Evolutionary conservation across 2,888 invertebrate genomes (phyloP).

Genomic region (Byasa hedistus): DNA sequence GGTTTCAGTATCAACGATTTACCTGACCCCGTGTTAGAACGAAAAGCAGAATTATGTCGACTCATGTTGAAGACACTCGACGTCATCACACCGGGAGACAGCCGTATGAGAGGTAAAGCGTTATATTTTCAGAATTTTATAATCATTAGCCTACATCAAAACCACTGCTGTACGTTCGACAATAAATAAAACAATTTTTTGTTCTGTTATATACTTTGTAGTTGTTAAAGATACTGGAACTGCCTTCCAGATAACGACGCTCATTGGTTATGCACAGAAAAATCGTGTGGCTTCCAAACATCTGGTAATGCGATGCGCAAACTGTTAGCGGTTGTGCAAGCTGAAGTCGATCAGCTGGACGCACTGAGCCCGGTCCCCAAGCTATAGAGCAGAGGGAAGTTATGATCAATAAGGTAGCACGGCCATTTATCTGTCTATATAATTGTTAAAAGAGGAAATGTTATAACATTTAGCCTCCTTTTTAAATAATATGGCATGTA

Average conservation of each 20-base stretch:
- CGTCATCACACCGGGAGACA: constrained; percentile 87
- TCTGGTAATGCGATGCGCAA: constrained; percentile 81
- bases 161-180: too few species aligned
- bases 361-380: constrained; percentile 77
- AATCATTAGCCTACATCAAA: too few species aligned
- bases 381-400: constrained; percentile 84
- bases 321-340: constrained; percentile 82
- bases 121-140: background rate
- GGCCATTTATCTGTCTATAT: background rate
- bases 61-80: constrained; percentile 84
- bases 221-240: too few species aligned
- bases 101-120: constrained; percentile 84
- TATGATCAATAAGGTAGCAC: constrained; percentile 69
- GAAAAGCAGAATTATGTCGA: constrained; percentile 87
- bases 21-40: constrained; percentile 85
- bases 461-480: too few species aligned
- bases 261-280: constrained; percentile 82
- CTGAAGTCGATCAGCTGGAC: constrained; percentile 84
- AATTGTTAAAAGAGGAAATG: too few species aligned
- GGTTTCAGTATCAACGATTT: constrained; percentile 86
- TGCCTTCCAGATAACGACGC: constrained; percentile 73
- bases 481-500: too few species aligned
- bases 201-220: too few species aligned
- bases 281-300: constrained; percentile 83
- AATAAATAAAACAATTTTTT: too few species aligned